These are phyloP conservation scores for Magallana gigas DNA, from an alignment of 1,140 invertebrate species.

Conservation along the genomic window DNA sequence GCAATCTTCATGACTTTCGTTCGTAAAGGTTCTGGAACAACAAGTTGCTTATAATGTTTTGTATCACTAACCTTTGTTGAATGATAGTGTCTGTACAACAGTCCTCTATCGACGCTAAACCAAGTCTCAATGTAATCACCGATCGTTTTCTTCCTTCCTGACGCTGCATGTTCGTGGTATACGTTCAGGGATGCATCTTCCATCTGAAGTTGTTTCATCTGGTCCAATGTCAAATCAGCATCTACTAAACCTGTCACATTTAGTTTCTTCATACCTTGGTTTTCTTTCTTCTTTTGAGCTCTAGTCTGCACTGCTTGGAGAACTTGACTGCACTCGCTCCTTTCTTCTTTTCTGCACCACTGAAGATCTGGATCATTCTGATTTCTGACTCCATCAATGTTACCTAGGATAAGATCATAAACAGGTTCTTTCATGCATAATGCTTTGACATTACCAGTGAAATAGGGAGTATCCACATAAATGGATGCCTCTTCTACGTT, in stretches of 20 bases:
- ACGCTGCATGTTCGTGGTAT: no score
- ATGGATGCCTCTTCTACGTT: constrained; percentile 40
- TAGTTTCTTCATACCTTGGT: background rate
- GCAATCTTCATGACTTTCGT: no score
- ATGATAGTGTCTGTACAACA: no score
- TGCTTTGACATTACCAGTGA: constrained; percentile 51
- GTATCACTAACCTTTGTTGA: no score
- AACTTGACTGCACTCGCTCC: background rate
- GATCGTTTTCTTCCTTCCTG: no score
- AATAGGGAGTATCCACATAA: constrained; percentile 52
- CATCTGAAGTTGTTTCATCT: no score
- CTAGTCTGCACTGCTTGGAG: background rate
- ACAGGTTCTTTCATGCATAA: constrained; percentile 50
- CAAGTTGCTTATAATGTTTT: no score
- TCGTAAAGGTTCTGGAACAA: no score
- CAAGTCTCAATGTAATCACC: no score
- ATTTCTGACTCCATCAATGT: constrained; percentile 46
- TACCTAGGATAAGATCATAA: constrained; percentile 59
- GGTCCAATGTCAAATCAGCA: no score
- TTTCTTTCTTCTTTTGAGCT: constrained; percentile 3
- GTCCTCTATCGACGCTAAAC: no score
- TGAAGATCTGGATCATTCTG: background rate
- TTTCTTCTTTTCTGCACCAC: background rate
- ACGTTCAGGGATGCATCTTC: no score
- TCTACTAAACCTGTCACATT: background rate